phyloP scores from a whole-genome alignment of 2,888 invertebrate species.

The Lymantria monacha region DNA sequence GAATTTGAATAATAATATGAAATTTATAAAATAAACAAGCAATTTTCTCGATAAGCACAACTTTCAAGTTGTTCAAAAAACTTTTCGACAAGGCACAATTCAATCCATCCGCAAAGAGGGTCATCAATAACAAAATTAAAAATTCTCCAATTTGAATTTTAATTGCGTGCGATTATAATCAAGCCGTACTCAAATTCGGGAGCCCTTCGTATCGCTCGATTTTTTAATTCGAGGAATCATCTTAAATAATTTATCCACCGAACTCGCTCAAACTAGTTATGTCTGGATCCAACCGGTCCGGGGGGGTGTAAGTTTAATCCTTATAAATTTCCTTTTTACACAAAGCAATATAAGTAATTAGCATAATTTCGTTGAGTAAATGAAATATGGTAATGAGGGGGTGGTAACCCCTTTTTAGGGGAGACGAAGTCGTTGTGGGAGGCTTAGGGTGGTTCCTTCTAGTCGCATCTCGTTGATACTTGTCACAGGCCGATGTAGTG shows the following conservation, averaged over 20 bases:
- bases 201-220: conserved; percentile 50
- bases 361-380: conserved; percentile 83
- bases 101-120: conserved; percentile 66
- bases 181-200: conserved; percentile 68
- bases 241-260: conserved; percentile 70
- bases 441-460: conserved; percentile 60
- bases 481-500: conserved; percentile 78
- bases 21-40: conserved; percentile 59
- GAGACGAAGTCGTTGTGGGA: conserved; percentile 48
- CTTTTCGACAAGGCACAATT: conserved; percentile 71
- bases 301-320: conserved; percentile 78
- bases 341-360: conserved; percentile 83
- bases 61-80: conserved; percentile 55
- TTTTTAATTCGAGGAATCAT: conserved; percentile 65
- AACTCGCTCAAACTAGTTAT: conserved; percentile 62
- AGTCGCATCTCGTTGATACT: conserved; percentile 79
- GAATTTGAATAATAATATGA: conserved; percentile 26
- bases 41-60: conserved; percentile 55
- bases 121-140: conserved; percentile 81
- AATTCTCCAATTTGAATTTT: conserved; percentile 81
- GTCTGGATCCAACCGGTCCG: conserved; percentile 52
- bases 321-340: conserved; percentile 83
- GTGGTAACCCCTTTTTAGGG: conserved; percentile 66
- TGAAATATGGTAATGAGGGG: conserved; percentile 82
- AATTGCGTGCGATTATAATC: conserved; percentile 81